Evolutionary conservation across 2,797 vertebrate genomes (phyloP).

Genomic region (Sphaeramia orbicularis): DNA sequence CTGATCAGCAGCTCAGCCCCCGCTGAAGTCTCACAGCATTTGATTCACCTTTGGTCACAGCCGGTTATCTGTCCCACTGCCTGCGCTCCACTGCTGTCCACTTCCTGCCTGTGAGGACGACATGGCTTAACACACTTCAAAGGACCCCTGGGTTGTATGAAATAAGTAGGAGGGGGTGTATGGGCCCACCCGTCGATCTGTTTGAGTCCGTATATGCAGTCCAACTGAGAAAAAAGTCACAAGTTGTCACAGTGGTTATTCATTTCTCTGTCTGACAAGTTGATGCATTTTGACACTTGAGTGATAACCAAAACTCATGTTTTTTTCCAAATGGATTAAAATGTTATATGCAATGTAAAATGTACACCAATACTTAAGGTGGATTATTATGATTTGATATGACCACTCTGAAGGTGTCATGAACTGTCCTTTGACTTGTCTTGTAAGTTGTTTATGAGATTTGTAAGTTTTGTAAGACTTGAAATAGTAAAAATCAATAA

Average conservation of each 20-base stretch:
- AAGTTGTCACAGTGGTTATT: not conserved
- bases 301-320: not conserved
- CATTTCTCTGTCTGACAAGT: not conserved
- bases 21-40: conserved; percentile 6
- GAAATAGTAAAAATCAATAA: too few species aligned
- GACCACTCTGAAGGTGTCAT: too few species aligned
- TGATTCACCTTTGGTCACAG: conserved; percentile 19
- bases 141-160: not conserved
- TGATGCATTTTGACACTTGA: too few species aligned
- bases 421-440: too few species aligned
- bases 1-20: too few species aligned
- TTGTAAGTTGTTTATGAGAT: too few species aligned
- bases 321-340: not conserved
- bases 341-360: not conserved
- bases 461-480: too few species aligned
- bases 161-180: not conserved
- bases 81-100: conserved; percentile 19
- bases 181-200: conserved; percentile 4
- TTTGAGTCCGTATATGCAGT: conserved; percentile 2
- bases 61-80: conserved; percentile 27
- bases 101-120: conserved; percentile 18
- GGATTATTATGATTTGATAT: too few species aligned
- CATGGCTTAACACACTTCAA: conserved; percentile 5
- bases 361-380: not conserved
- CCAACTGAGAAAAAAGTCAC: not conserved